These are phyloP conservation scores for Bambusicola thoracicus DNA, from an alignment of 2,113 vertebrate genomes.

Conservation along the genomic window DNA sequence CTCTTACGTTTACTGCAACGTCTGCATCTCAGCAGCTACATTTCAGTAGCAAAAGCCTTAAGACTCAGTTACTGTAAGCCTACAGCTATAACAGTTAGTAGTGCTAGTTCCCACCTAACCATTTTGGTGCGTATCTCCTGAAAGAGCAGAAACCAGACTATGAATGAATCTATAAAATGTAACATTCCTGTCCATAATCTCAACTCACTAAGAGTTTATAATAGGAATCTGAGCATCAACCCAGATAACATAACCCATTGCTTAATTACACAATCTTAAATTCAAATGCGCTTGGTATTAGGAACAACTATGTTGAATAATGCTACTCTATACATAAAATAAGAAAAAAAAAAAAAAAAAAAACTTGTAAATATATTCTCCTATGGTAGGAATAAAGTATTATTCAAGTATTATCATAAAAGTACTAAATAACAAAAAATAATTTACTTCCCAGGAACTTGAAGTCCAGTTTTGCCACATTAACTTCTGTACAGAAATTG, in stretches of 20 bases:
- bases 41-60: not conserved
- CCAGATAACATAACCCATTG: not conserved
- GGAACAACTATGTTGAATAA: not conserved
- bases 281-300: not conserved
- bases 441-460: not conserved
- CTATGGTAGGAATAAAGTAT: not conserved
- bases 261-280: not conserved
- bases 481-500: not conserved
- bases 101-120: not conserved
- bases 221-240: not conserved
- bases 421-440: not conserved
- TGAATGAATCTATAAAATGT: not conserved
- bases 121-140: not conserved
- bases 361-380: not conserved
- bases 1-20: not conserved
- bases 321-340: rapidly evolving
- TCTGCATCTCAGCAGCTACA: not conserved
- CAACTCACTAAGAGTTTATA: not conserved
- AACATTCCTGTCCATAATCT: not conserved
- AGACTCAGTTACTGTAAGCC: not conserved
- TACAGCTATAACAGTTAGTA: not conserved
- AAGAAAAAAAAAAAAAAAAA: not conserved
- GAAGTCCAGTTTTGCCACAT: not conserved
- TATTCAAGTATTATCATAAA: not conserved
- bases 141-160: not conserved